These are phyloP conservation scores for Pheosia gnoma DNA, from an alignment of 2,888 invertebrate genomes.

Conservation along the genomic window DNA sequence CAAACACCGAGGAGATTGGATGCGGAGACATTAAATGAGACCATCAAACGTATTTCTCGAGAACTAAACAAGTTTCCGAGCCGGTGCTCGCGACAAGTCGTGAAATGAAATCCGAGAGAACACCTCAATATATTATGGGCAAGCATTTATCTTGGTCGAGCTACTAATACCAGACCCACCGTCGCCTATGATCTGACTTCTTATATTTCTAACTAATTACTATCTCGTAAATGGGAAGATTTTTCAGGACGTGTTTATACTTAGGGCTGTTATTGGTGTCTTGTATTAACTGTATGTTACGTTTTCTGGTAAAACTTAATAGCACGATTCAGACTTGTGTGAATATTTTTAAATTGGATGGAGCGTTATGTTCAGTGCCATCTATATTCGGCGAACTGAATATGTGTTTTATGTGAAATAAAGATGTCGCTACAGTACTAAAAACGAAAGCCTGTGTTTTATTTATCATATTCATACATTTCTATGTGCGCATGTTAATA, in stretches of 20 bases:
- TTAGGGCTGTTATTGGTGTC: too few species aligned
- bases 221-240: not conserved
- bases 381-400: too few species aligned
- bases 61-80: slow-evolving; percentile 45
- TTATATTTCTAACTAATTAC: slow-evolving; percentile 14
- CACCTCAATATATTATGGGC: slow-evolving; percentile 52
- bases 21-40: slow-evolving; percentile 41
- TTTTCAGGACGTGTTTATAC: too few species aligned
- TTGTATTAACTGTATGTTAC: too few species aligned
- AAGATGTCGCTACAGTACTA: not conserved
- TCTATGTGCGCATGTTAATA: slow-evolving; percentile 15
- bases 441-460: slow-evolving; percentile 18
- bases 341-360: too few species aligned
- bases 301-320: too few species aligned
- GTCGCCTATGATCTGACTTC: slow-evolving; percentile 41
- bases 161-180: slow-evolving; percentile 50
- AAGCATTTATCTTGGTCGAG: slow-evolving; percentile 57
- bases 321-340: too few species aligned
- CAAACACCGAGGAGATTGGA: not conserved
- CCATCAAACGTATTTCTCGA: slow-evolving; percentile 44
- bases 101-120: slow-evolving; percentile 50
- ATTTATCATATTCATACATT: slow-evolving; percentile 5
- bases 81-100: slow-evolving; percentile 34
- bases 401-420: too few species aligned
- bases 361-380: too few species aligned